Conservation (phyloP, 2,113 vertebrate species). For the Mus musculus region GRCm39 chr10:122026001-122026500, state of each 20-base stretch:
- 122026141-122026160: neutral
- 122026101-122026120: neutral
- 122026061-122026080: neutral
- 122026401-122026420: neutral
- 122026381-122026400: neutral
- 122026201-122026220: neutral
- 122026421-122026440: neutral
- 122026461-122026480: neutral
- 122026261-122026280: neutral
- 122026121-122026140: neutral
- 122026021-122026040: neutral
- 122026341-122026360: neutral
- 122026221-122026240: neutral
- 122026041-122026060: neutral
- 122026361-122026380: slow-evolving; percentile 2
- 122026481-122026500: neutral
- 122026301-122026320: neutral
- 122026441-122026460: neutral
- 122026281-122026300: too few species aligned
- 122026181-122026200: neutral
- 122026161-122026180: neutral
- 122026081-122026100: neutral
- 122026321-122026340: neutral
- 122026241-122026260: neutral
- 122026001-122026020: neutral